Base-by-base conservation (phyloP, 1,140 invertebrate genomes). In the Papilio polyxenes region DNA sequence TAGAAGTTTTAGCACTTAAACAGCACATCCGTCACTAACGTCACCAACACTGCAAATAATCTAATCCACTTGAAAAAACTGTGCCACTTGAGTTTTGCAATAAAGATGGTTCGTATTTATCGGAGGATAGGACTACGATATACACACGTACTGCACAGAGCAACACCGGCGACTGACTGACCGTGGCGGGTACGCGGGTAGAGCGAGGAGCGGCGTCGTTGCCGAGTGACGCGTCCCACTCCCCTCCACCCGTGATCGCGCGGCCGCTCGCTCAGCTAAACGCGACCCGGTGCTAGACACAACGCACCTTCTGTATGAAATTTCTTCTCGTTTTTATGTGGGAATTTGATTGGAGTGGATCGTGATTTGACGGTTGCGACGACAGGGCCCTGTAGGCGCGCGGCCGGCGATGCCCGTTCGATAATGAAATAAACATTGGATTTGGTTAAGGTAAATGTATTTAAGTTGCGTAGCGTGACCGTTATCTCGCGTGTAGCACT, bases 11-110 rank as follows among this genome's bases (percentile, higher is more conserved):
- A 81, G 48, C 90, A 91, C 91, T 91, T 83, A 79, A 85, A 88
- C 85, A 87, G 88, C 91, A 91, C 89, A 90, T 90, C 87, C 87
- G 90, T 89, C 80, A 85, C 84, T 65, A 91, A 88, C 84, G 91
- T 92, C 89, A 91, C 89, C 88, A 87, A 85, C 91, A 93, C 92
- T 92, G 89, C 87, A 91, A 85, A 89, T 87, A 88, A 92, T 92
- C 82, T 85, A 75, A 88, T 89, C 86, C 88, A 87, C 87, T 90
- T 84, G 83, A 81, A 81, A 86, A 85, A 83, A 69, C 23, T 69
- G 83, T 83, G 89, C 85, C 85, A 86, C 87, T 91, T 89, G 84
- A 91, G 91, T 89, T 92, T 92, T 87, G 82, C 87, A 86, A 89
- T 87, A 89, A 78, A 91, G 86, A 89, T 90, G 74, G 81, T 87